These are phyloP conservation scores for Larimichthys crocea DNA, from an alignment of 2,113 vertebrate genomes.

Conservation along the genomic window DNA sequence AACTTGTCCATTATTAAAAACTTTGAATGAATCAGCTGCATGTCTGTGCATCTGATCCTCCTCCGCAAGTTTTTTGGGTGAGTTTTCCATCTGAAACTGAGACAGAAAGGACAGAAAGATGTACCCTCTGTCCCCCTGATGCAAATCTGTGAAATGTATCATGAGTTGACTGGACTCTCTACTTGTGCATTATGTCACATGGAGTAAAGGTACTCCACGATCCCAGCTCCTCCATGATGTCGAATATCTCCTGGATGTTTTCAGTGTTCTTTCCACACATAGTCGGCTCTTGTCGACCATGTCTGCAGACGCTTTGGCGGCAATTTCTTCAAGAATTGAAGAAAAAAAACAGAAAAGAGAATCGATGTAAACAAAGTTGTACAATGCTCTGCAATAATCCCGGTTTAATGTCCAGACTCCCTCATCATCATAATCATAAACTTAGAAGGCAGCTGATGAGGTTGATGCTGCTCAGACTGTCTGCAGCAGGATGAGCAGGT, in stretches of 20 bases:
- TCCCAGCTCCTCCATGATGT: conserved; percentile 94
- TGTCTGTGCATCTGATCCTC: not conserved
- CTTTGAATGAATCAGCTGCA: not conserved
- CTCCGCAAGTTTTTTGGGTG: not conserved
- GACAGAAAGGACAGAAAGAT: too few relatives aligned
- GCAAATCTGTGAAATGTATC: not conserved
- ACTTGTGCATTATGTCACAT: not conserved
- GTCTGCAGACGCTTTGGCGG: conserved; percentile 83
- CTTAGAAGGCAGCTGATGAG: conserved; percentile 32
- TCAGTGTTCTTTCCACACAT: conserved; percentile 93
- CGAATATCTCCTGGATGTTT: conserved; percentile 94
- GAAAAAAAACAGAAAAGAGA: not conserved
- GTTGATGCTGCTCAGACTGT: conserved; percentile 53
- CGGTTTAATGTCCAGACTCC: conserved; percentile 8
- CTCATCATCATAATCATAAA: conserved; percentile 9
- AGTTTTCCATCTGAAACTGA: not conserved
- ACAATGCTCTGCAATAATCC: conserved; percentile 5
- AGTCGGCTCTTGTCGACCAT: conserved; percentile 90
- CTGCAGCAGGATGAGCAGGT: conserved; percentile 16
- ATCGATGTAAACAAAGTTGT: not conserved
- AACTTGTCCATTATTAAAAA: not conserved
- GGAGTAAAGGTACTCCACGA: conserved; percentile 88
- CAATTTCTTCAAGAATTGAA: conserved; percentile 71
- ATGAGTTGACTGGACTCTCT: not conserved
- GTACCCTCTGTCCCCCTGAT: not conserved